phyloP scores from a whole-genome alignment of 2,113 vertebrate genomes.

The Tauraco erythrolophus region DNA sequence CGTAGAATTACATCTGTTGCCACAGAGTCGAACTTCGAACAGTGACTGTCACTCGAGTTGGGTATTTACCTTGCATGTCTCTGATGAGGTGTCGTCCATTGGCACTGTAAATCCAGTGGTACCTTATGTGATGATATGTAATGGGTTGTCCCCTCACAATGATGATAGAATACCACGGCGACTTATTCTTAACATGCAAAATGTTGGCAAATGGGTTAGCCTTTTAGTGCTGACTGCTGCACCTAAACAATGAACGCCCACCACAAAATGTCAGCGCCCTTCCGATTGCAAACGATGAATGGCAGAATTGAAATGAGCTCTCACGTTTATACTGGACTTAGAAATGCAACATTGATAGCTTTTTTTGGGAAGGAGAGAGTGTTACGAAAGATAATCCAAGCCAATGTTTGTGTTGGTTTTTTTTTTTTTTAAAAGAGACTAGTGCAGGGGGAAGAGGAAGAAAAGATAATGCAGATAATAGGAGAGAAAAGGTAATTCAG shows the following conservation, averaged over 20 bases:
- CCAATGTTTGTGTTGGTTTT: background rate
- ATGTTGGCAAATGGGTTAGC: background rate
- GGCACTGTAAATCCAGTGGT: background rate
- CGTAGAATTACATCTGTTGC: background rate
- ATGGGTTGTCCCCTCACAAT: background rate
- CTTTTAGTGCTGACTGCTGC: background rate
- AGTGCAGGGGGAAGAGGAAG: background rate
- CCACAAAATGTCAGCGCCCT: background rate
- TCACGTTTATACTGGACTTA: background rate
- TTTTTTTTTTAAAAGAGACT: background rate
- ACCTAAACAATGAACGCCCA: background rate
- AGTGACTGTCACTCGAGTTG: background rate
- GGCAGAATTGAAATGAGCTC: background rate
- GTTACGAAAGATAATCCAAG: background rate
- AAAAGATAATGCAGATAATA: background rate
- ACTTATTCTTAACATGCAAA: background rate
- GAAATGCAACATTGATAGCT: background rate
- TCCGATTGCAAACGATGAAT: accelerated
- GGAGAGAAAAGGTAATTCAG: background rate
- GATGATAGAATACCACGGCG: background rate
- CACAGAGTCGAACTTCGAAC: background rate
- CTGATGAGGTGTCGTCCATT: background rate
- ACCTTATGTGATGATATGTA: background rate
- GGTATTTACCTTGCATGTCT: background rate
- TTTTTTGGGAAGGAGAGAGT: background rate